phyloP scores from a whole-genome alignment of 2,888 invertebrate genomes.

The Cactoblastis cactorum region DNA sequence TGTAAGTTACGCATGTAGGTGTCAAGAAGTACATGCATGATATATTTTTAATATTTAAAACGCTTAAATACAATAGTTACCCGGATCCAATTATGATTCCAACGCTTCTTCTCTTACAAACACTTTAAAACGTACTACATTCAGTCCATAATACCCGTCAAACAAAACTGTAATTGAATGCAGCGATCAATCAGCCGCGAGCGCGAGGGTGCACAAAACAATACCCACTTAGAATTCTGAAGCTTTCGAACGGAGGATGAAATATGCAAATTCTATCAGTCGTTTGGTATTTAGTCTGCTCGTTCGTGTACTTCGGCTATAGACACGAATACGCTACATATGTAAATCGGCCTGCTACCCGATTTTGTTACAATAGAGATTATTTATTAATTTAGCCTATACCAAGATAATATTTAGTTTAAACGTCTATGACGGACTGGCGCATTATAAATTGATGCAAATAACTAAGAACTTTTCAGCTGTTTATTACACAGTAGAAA shows the following conservation, averaged over 20 bases:
- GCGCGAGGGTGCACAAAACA: not conserved
- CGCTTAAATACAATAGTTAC: no score
- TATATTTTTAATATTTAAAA: no score
- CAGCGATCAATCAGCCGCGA: not conserved
- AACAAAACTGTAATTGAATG: no score
- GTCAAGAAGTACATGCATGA: no score
- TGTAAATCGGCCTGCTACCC: not conserved
- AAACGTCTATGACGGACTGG: not conserved
- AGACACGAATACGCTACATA: not conserved
- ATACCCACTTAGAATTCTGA: not conserved
- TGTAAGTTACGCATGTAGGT: no score
- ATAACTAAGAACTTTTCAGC: not conserved
- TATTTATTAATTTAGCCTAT: not conserved
- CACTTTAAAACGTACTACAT: no score
- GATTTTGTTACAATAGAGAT: not conserved
- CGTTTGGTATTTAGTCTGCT: constrained; percentile 22
- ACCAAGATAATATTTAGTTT: constrained; percentile 5
- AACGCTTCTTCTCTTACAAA: no score
- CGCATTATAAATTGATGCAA: not conserved
- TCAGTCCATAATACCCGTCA: no score
- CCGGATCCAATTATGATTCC: no score
- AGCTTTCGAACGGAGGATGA: constrained; percentile 16
- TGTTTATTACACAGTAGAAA: not conserved
- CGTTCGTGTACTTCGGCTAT: not conserved
- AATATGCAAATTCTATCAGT: constrained; percentile 31